These are phyloP conservation scores for Drosophila murphyi DNA, from an alignment of 1,140 invertebrate genomes.

Conservation along the genomic window DNA sequence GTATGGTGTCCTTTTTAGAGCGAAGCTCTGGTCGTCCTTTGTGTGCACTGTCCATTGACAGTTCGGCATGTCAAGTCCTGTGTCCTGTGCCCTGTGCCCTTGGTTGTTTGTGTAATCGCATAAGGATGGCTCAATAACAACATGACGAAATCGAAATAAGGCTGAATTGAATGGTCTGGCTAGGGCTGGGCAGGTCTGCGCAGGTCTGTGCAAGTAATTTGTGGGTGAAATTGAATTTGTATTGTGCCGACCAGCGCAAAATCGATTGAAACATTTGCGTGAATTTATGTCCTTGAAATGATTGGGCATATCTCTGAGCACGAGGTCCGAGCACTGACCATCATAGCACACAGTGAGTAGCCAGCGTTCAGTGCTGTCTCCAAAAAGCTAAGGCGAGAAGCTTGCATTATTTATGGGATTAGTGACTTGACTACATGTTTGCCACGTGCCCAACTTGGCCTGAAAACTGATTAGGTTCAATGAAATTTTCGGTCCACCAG, in stretches of 20 bases:
- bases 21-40: slow-evolving; percentile 65
- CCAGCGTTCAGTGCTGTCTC: background rate
- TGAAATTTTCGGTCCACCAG: slow-evolving; percentile 54
- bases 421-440: slow-evolving; percentile 58
- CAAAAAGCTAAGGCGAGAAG: slow-evolving; percentile 24
- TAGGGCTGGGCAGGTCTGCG: slow-evolving; percentile 4
- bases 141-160: slow-evolving; percentile 45
- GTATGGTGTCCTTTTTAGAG: slow-evolving; percentile 76
- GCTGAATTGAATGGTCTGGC: slow-evolving; percentile 10
- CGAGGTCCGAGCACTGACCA: slow-evolving; percentile 2
- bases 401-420: slow-evolving; percentile 79
- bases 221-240: slow-evolving; percentile 82
- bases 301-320: slow-evolving; percentile 71
- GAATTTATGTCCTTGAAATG: slow-evolving; percentile 82
- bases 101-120: slow-evolving; percentile 76
- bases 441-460: slow-evolving; percentile 73
- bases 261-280: slow-evolving; percentile 83
- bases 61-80: slow-evolving; percentile 26
- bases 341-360: background rate
- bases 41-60: slow-evolving; percentile 51
- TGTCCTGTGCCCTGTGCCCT: slow-evolving; percentile 36
- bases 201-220: slow-evolving; percentile 73
- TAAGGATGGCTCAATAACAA: slow-evolving; percentile 81
- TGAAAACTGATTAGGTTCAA: slow-evolving; percentile 79
- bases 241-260: slow-evolving; percentile 73